Percentiles rank a stretch among this genome's conserved stretches.
These are phyloP conservation scores for Corvus cornix DNA, from an alignment of 2,113 vertebrate genomes.

Conservation along the genomic window DNA sequence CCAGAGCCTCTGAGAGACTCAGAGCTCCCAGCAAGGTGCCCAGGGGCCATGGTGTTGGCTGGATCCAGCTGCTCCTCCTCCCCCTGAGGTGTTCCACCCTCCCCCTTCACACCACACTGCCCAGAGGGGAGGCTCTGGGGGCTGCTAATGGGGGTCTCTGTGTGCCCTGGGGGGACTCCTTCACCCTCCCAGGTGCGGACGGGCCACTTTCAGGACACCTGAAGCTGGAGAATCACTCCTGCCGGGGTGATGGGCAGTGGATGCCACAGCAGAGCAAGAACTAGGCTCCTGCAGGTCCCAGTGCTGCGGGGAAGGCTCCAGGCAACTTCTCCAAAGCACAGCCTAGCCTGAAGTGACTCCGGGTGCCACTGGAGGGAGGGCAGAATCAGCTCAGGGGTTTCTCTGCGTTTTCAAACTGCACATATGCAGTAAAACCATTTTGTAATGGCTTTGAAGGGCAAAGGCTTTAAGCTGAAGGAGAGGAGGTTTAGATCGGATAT, in stretches of 20 bases:
- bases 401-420: neutral
- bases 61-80: neutral
- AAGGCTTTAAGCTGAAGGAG: neutral
- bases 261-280: neutral
- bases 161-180: rapidly evolving
- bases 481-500: neutral
- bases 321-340: neutral
- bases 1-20: neutral
- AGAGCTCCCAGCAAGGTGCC: neutral
- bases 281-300: neutral
- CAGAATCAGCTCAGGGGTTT: neutral
- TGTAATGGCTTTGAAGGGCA: neutral
- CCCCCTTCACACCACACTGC: neutral
- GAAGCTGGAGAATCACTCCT: neutral
- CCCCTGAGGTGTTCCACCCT: neutral
- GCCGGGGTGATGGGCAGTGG: rapidly evolving
- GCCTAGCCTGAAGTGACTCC: neutral
- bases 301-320: neutral
- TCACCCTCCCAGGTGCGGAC: neutral
- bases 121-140: rapidly evolving
- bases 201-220: rapidly evolving
- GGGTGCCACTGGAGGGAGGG: neutral
- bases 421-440: neutral
- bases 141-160: rapidly evolving
- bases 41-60: rapidly evolving